These are phyloP conservation scores for Miltochrista miniata DNA, from an alignment of 2,888 invertebrate genomes.

Conservation along the genomic window DNA sequence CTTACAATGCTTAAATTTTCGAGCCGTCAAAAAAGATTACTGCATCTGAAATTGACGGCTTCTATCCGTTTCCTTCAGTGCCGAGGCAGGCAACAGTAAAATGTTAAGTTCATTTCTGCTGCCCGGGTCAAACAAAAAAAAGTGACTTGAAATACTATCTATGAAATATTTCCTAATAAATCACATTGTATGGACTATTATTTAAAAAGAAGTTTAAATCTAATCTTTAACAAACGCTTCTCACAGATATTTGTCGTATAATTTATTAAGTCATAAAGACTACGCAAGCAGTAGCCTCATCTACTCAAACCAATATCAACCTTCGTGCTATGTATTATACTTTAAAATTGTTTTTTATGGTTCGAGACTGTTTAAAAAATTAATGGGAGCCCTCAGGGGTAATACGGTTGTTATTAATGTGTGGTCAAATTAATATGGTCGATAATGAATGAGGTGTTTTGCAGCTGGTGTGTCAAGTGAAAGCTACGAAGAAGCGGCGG, in stretches of 20 bases:
- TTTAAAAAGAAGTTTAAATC: constrained; percentile 31
- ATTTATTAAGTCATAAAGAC: constrained; percentile 26
- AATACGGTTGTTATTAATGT: constrained; percentile 35
- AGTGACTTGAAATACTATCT: constrained; percentile 20
- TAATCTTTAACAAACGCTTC: constrained; percentile 20
- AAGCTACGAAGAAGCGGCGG: constrained; percentile 90
- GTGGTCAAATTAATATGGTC: constrained; percentile 31
- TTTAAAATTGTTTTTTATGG: background rate
- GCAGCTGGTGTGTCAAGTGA: constrained; percentile 92
- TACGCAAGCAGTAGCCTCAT: constrained; percentile 9
- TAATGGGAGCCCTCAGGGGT: constrained; percentile 29
- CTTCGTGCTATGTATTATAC: background rate
- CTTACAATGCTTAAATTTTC: no score
- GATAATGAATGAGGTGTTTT: constrained; percentile 51
- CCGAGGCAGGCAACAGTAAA: no score
- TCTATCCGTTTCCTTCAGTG: no score
- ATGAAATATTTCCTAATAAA: constrained; percentile 15
- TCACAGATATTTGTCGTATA: constrained; percentile 34
- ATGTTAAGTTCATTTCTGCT: no score
- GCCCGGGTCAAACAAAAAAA: background rate
- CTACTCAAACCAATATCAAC: constrained; percentile 1
- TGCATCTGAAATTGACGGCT: no score
- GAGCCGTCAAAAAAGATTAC: no score
- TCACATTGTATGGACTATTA: constrained; percentile 13
- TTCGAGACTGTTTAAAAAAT: constrained; percentile 15